These are phyloP conservation scores for Fabriciana adippe DNA, from an alignment of 2,888 invertebrate genomes.

Conservation along the genomic window DNA sequence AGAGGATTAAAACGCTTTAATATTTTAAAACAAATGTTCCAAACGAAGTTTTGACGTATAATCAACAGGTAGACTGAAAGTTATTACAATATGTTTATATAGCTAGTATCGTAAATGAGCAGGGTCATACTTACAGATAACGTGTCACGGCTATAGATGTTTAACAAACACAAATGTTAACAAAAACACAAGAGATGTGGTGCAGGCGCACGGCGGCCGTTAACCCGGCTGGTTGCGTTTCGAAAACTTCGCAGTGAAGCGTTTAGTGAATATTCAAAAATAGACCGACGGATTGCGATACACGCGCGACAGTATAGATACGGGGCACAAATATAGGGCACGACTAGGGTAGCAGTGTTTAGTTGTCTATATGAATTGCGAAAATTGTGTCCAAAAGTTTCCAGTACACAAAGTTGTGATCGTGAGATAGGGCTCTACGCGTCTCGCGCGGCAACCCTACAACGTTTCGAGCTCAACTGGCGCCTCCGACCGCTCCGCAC, in stretches of 20 bases:
- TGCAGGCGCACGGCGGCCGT: conserved; percentile 79
- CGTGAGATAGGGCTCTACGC: conserved; percentile 70
- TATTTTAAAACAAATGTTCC: conserved; percentile 38
- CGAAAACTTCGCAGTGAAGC: conserved; percentile 78
- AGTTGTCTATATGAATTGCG: conserved; percentile 43
- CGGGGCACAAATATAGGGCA: conserved; percentile 51
- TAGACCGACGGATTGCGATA: conserved; percentile 70
- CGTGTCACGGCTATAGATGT: conserved; percentile 63
- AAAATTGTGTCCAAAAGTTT: conserved; percentile 77
- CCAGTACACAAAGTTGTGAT: conserved; percentile 79
- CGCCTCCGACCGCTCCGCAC: conserved; percentile 60
- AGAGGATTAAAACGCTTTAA: conserved; percentile 47
- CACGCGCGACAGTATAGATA: conserved; percentile 62
- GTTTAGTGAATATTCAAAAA: conserved; percentile 81
- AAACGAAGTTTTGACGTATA: conserved; percentile 44
- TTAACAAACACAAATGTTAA: conserved; percentile 74
- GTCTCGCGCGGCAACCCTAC: conserved; percentile 69
- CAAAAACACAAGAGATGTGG: conserved; percentile 76
- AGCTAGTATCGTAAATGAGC: conserved; percentile 72
- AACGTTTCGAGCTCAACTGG: conserved; percentile 74
- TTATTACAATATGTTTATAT: conserved; percentile 42
- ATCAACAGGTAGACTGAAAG: conserved; percentile 50
- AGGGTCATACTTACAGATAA: conserved; percentile 82
- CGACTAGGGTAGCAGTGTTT: conserved; percentile 53
- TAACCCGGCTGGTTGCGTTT: conserved; percentile 79